A percentile compares a stretch with the other conserved stretches of the same genome.
Evolutionary conservation across 2,113 vertebrate genomes (phyloP).

Genomic region (Sprattus sprattus): DNA sequence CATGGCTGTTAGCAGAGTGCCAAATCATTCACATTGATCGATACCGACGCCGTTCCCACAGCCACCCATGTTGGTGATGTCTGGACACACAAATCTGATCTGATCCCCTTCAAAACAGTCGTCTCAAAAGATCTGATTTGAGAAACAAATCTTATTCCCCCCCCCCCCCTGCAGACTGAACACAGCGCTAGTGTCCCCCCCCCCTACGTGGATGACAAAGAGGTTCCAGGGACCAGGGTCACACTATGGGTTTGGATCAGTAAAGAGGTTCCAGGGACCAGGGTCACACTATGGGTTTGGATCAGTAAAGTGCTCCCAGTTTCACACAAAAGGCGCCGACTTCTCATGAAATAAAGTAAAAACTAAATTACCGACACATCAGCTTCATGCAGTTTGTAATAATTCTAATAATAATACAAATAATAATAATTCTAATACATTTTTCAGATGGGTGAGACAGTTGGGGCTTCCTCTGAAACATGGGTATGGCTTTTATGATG

Average conservation of each 20-base stretch:
- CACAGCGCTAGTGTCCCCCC: too few relatives aligned
- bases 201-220: too few relatives aligned
- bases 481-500: neutral
- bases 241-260: neutral
- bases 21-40: too few relatives aligned
- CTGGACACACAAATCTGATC: too few relatives aligned
- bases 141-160: too few relatives aligned
- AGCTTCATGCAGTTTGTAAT: constrained; percentile 5
- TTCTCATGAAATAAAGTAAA: neutral
- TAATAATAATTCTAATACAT: neutral
- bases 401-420: neutral
- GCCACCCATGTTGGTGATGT: too few relatives aligned
- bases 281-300: neutral
- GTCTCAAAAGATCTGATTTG: too few relatives aligned
- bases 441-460: neutral
- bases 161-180: too few relatives aligned
- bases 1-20: too few relatives aligned
- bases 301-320: constrained; percentile 15
- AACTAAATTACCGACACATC: neutral
- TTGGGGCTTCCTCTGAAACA: neutral
- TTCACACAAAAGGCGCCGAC: neutral
- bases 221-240: neutral
- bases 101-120: too few relatives aligned
- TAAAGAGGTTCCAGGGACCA: neutral
- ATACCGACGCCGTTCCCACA: too few relatives aligned